These are phyloP conservation scores for Macaca mulatta DNA, from an alignment of 2,113 vertebrate species.

Conservation along the genomic window DNA sequence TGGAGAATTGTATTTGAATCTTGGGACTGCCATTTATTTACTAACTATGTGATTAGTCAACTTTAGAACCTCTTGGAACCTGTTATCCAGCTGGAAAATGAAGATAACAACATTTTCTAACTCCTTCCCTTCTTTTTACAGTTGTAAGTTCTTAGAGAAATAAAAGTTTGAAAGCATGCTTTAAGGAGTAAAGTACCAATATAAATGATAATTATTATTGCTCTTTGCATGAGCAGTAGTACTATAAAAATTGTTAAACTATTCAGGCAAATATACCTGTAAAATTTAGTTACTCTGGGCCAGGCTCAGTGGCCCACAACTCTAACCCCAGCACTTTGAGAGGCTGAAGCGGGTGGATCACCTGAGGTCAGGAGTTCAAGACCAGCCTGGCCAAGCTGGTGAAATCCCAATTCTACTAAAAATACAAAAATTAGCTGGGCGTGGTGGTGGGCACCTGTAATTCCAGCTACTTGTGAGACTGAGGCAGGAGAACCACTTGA, in stretches of 20 bases:
- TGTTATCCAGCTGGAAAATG: neutral
- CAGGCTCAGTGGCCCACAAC: neutral
- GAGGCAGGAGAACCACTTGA: too few species aligned
- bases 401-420: neutral
- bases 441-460: too few species aligned
- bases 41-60: neutral
- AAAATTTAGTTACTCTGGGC: neutral
- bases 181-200: neutral
- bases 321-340: neutral
- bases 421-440: neutral
- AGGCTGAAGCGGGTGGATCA: neutral
- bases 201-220: neutral
- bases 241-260: neutral
- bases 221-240: neutral
- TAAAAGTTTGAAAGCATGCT: slow-evolving; percentile 3
- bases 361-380: neutral
- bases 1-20: neutral
- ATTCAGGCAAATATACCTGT: neutral
- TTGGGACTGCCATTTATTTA: neutral
- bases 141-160: slow-evolving; percentile 20
- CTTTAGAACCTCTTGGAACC: neutral
- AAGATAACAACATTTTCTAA: neutral
- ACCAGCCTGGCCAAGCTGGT: neutral
- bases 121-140: neutral
- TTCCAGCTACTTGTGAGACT: too few species aligned